Base-by-base conservation (phyloP, 2,113 vertebrate genomes). In the Hippocampus guttulatus region DNA sequence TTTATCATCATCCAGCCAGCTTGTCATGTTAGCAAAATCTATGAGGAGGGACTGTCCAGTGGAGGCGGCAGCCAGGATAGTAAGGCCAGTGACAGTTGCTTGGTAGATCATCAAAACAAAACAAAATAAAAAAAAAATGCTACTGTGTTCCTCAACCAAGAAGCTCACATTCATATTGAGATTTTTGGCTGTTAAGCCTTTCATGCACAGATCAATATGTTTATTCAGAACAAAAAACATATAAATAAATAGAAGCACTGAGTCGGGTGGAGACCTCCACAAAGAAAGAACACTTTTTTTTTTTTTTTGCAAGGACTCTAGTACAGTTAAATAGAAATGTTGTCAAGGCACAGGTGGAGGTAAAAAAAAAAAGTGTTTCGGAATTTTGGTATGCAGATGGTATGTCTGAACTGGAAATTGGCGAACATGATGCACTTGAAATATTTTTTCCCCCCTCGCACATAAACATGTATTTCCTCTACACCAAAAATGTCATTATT, bases 1-100 rank as follows among this genome's bases (percentile, higher is more conserved):
- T 92, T 91, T 89, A 92, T 92, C 90, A 90, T 91, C 90, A 92
- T 92, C 86, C 89, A 81, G 82, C 79, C 30, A 49, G 76, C 81
- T 84, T 91, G 91, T 90, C 89, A 88, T 87, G 88, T 89, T 84
- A 88, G 85, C 84, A 73, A 38, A 76, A 79, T 81, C 78, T 49
- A 76, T 76, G 78, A 73, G 45, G 73, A 71, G 81, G 73, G 80
- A 74, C 78, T 45, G 64, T 5, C 67, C 73, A 67, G 70, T 61
- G 54, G 49, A 54, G 68, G 69, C 66, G 63, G 21, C 25, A 27
- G 55, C 55, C 15, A 25, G 23, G 23, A 58, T 25, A n/a, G 30
- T 2, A 38, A 33, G 15, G 14, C 25, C 58, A 16, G 25, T 38
- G 5, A 61, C 16, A 61, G 58, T 38, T 57, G 10, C 10, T 11